Conservation (phyloP, 2,797 vertebrate genomes). For the Anguilla megastoma region DNA sequence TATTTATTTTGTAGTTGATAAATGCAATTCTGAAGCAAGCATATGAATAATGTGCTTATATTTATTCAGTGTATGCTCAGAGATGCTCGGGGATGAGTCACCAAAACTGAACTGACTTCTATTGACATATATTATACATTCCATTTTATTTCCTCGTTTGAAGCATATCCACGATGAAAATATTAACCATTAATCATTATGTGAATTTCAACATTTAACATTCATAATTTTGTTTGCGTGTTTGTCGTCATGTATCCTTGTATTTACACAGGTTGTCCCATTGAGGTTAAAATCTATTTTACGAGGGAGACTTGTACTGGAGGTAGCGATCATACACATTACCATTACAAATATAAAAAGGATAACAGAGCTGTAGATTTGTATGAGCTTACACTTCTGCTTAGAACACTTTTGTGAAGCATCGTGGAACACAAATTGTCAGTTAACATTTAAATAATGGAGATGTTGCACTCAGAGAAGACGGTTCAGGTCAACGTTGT, state of each 20-base stretch:
- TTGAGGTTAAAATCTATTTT: no score
- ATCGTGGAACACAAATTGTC: neutral
- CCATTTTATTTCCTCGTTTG: no score
- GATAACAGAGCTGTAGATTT: slow-evolving; percentile 1
- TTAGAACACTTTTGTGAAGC: neutral
- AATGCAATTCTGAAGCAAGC: no score
- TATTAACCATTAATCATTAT: neutral
- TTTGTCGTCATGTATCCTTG: no score
- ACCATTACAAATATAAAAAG: no score
- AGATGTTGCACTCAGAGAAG: neutral
- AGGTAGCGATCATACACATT: no score
- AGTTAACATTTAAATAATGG: neutral
- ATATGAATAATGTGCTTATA: neutral
- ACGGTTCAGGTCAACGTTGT: neutral
- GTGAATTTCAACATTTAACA: neutral
- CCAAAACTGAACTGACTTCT: neutral
- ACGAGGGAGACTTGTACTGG: no score
- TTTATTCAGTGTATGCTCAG: neutral
- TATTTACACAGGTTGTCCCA: no score
- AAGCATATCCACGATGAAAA: neutral
- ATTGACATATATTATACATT: neutral
- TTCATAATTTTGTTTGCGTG: no score
- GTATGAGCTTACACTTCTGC: neutral
- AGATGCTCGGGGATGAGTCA: neutral
- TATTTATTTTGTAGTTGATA: no score